Evolutionary conservation across 1,140 invertebrate species (phyloP), one percentile per base, ranked within the genome.

Genomic region (Cotesia typhae): DNA sequence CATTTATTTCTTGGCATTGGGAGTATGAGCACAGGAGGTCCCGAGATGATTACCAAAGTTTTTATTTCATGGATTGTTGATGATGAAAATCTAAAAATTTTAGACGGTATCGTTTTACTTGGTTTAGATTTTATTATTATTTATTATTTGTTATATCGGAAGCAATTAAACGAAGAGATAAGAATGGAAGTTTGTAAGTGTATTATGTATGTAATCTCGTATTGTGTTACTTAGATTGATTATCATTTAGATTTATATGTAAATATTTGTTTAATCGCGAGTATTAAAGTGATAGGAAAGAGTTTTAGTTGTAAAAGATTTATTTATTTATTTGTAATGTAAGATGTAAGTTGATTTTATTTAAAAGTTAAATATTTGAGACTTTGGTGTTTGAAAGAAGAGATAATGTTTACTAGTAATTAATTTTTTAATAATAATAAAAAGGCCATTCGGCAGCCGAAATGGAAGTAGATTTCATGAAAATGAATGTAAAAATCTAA

Each of bases 61-160:
- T 47, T 47, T 47, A 7, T 47, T 47, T 47, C 6, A 47, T 47
- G 41, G 0, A 47, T 47, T 47, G 41, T 47, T 47, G 41, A 47
- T 10, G 41, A 47, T 47, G 41, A 47, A 47, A 47, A 47, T 47
- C 41, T 47, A 6, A 10, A 9, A 47, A 47, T 47, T 9, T 2
- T 9, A 10, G 10, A 7, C 3, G 57, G 4, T 59, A 59, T 59
- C 57, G 57, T 59, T 2, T 55, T 47, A 47, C 59, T 20, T 61
- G 59, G 37, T 55, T 51, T 74, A 73, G 75, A 75, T 71, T 68
- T 75, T 65, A 63, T 72, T 67, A 71, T 17, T 17, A 17, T 17
- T 72, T 67, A 71, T 17, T 17, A 17, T 17, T 17, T 17, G 0
- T 28, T 28, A 28, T 28, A 64, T 72, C 70, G 70, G 70, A 72